Conservation (phyloP, 2,113 vertebrate species). For the Peromyscus californicus region DNA sequence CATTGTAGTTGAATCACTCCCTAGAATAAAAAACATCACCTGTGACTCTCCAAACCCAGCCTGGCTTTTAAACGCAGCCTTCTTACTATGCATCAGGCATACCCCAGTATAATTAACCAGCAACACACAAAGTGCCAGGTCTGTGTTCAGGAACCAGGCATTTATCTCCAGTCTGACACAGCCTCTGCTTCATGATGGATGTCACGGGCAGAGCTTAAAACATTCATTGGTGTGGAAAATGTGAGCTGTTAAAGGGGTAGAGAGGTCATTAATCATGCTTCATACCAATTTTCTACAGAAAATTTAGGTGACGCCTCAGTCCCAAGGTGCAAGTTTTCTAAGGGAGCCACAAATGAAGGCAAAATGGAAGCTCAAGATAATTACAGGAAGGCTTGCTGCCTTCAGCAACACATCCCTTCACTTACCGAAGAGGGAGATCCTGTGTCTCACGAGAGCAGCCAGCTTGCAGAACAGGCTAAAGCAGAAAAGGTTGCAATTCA, state of each 20-base stretch:
- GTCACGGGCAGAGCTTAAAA: conserved; percentile 65
- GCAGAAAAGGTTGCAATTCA: conserved; percentile 84
- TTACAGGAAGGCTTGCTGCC: neutral
- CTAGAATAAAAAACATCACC: conserved; percentile 85
- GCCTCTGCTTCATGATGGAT: conserved; percentile 50
- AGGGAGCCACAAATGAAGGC: conserved; percentile 27
- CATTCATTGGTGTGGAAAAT: conserved; percentile 73
- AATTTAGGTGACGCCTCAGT: conserved; percentile 67
- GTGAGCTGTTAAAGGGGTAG: conserved; percentile 59
- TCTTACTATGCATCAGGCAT: conserved; percentile 22
- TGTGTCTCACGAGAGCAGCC: conserved; percentile 99
- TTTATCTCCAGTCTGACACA: conserved; percentile 56
- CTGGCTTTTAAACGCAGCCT: conserved; percentile 24
- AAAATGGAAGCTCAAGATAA: neutral
- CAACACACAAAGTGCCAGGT: neutral
- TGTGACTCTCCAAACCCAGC: conserved; percentile 18
- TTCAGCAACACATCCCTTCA: conserved; percentile 69
- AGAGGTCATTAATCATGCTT: conserved; percentile 70
- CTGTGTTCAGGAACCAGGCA: neutral
- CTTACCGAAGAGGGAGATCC: conserved; percentile 99
- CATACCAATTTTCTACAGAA: conserved; percentile 58
- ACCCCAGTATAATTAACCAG: conserved; percentile 6
- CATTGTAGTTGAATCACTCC: conserved; percentile 96
- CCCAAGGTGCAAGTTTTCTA: conserved; percentile 19
- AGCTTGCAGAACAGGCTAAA: conserved; percentile 99